A percentile compares a stretch with the other conserved stretches of the same genome.
These are phyloP conservation scores for Drosophila flavopinicola DNA, from an alignment of 2,888 invertebrate species.

Conservation along the genomic window DNA sequence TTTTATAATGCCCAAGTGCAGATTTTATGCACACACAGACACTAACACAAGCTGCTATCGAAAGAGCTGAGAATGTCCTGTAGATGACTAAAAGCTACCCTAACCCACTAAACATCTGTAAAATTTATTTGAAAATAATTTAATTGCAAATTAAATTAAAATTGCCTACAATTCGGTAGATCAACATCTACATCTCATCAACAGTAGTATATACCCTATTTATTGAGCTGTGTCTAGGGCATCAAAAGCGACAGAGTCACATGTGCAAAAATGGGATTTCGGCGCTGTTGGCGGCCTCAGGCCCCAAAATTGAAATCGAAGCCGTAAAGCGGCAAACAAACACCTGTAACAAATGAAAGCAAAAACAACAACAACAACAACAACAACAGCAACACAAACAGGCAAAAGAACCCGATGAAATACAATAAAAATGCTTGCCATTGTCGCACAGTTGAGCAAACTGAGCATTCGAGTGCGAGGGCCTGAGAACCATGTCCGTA, in stretches of 20 bases:
- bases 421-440: constrained; percentile 67
- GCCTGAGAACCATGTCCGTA: constrained; percentile 27
- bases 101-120: not conserved
- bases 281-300: constrained; percentile 34
- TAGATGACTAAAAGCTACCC: not conserved
- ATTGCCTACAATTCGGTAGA: too few relatives aligned
- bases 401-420: constrained; percentile 37
- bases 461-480: constrained; percentile 4
- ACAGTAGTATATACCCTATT: not conserved
- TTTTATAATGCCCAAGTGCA: constrained; percentile 27
- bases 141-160: not conserved
- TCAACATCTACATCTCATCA: too few relatives aligned
- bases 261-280: constrained; percentile 56
- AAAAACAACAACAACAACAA: constrained; percentile 18
- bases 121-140: not conserved
- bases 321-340: constrained; percentile 56
- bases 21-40: constrained; percentile 11
- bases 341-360: constrained; percentile 31
- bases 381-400: constrained; percentile 16
- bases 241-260: constrained; percentile 8
- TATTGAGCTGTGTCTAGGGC: not conserved
- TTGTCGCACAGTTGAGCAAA: constrained; percentile 55
- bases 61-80: not conserved
- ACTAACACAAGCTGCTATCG: not conserved
- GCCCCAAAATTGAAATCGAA: constrained; percentile 72